A percentile compares a stretch with the other conserved stretches of the same genome.
phyloP scores from a whole-genome alignment of 2,113 vertebrate genomes.

The Excalfactoria chinensis region DNA sequence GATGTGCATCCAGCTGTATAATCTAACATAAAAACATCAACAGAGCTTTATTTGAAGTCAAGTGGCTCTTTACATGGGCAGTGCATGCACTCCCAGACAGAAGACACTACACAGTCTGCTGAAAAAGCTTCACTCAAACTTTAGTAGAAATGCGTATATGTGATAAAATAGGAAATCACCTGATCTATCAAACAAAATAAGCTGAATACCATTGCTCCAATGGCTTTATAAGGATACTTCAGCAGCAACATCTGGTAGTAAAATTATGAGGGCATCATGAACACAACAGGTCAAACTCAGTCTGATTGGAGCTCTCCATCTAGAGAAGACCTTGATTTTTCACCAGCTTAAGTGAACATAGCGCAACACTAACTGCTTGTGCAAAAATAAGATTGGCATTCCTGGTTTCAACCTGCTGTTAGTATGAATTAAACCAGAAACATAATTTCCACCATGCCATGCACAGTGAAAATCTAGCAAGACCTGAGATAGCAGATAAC shows the following conservation, averaged over 20 bases:
- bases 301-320: not conserved
- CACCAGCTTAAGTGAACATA: not conserved
- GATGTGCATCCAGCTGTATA: not conserved
- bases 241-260: not conserved
- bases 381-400: not conserved
- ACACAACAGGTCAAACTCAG: not conserved
- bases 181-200: not conserved
- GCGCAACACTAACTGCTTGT: not conserved
- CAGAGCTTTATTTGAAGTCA: not conserved
- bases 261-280: not conserved
- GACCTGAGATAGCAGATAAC: not conserved
- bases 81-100: not conserved
- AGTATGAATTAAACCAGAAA: not conserved
- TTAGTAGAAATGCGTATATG: not conserved
- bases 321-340: not conserved
- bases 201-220: not conserved
- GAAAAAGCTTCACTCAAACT: not conserved
- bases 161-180: not conserved
- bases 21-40: not conserved
- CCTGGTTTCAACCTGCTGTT: not conserved
- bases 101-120: not conserved
- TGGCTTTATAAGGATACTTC: not conserved
- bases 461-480: not conserved
- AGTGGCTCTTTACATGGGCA: not conserved
- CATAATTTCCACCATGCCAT: not conserved